Evolutionary conservation across 2,797 vertebrate species (phyloP).

Genomic region (Carcharodon carcharias): DNA sequence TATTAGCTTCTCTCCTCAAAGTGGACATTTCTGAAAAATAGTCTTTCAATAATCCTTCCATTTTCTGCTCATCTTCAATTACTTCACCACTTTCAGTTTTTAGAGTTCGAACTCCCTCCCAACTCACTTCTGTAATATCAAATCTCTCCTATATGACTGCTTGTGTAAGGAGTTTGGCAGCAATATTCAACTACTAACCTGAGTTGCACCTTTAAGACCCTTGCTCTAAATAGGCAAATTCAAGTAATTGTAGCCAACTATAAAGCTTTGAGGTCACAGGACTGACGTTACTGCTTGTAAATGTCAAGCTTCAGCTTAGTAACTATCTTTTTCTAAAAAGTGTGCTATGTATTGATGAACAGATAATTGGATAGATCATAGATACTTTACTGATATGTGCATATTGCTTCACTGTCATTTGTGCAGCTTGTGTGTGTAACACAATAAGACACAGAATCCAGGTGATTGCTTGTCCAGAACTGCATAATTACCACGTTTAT

Average conservation of each 20-base stretch:
- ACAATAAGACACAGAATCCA: conserved; percentile 33
- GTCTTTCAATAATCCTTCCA: background rate
- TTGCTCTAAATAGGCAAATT: background rate
- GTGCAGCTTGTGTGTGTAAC: background rate
- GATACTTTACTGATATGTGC: no score
- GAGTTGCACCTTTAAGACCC: background rate
- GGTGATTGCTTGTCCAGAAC: conserved; percentile 47
- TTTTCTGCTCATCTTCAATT: background rate
- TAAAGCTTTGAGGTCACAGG: background rate
- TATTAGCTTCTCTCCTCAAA: background rate
- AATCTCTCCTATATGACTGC: background rate
- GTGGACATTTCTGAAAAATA: background rate
- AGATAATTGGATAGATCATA: background rate
- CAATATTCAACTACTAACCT: background rate
- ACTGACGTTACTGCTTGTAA: background rate
- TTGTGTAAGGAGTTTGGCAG: background rate
- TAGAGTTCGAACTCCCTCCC: background rate
- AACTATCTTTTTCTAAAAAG: background rate
- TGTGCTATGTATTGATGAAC: background rate
- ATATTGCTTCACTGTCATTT: background rate
- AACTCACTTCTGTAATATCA: background rate
- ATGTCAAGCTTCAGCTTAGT: background rate
- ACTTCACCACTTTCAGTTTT: background rate
- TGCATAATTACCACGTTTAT: conserved; percentile 89
- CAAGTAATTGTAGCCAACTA: background rate